These are phyloP conservation scores for Drosophila ohnishii DNA, from an alignment of 1,140 invertebrate species.

Conservation along the genomic window DNA sequence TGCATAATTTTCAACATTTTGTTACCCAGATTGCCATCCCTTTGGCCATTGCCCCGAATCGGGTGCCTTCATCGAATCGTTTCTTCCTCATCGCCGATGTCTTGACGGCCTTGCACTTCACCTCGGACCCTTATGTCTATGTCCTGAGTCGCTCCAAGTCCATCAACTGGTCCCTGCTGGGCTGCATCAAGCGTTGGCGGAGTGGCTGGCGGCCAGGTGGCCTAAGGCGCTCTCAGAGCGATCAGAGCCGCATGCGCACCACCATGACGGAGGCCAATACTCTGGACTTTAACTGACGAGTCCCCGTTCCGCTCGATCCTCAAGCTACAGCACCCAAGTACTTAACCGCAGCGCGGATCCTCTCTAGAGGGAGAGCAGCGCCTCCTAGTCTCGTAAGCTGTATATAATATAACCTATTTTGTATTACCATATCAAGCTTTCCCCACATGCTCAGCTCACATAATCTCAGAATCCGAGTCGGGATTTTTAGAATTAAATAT, in stretches of 20 bases:
- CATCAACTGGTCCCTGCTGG: slow-evolving; percentile 68
- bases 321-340: slow-evolving; percentile 32
- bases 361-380: neutral
- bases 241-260: slow-evolving; percentile 78
- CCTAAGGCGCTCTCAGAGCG: slow-evolving; percentile 74
- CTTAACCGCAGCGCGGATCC: slow-evolving; percentile 28
- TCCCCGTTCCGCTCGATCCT: slow-evolving; percentile 18
- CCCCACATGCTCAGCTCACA: slow-evolving; percentile 21
- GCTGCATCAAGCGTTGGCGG: slow-evolving; percentile 74
- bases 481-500: slow-evolving; percentile 32
- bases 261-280: slow-evolving; percentile 77
- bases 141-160: slow-evolving; percentile 87
- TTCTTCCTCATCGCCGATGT: slow-evolving; percentile 87
- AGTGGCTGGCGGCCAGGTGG: slow-evolving; percentile 61
- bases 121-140: slow-evolving; percentile 92
- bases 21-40: slow-evolving; percentile 87
- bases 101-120: slow-evolving; percentile 91
- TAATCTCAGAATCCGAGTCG: slow-evolving; percentile 41
- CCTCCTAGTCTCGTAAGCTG: slow-evolving; percentile 32
- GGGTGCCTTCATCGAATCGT: slow-evolving; percentile 54
- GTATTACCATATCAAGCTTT: slow-evolving; percentile 62
- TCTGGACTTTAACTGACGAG: slow-evolving; percentile 60
- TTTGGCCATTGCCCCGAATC: slow-evolving; percentile 84
- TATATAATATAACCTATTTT: slow-evolving; percentile 42
- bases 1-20: neutral